These are phyloP conservation scores for Callithrix jacchus DNA, from an alignment of 2,113 vertebrate genomes.

Conservation along the genomic window DNA sequence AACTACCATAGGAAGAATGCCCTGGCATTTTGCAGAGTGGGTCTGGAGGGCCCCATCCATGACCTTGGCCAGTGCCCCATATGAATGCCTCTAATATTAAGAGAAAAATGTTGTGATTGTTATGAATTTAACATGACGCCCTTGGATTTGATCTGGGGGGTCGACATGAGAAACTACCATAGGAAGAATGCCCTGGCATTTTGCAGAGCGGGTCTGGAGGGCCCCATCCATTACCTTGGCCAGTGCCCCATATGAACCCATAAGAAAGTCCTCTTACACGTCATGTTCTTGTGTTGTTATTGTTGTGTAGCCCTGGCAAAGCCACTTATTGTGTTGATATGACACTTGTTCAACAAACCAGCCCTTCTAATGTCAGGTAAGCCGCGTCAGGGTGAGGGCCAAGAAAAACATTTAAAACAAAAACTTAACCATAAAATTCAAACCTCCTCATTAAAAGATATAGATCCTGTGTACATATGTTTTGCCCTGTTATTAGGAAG, in stretches of 20 bases:
- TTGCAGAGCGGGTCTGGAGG: not conserved
- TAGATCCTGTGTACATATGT: not conserved
- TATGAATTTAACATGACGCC: not conserved
- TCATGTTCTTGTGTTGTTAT: not conserved
- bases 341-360: not conserved
- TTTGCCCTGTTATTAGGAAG: constrained; percentile 32
- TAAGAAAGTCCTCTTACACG: not conserved
- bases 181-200: not conserved
- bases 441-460: not conserved
- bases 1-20: not conserved
- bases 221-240: not conserved
- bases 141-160: not conserved
- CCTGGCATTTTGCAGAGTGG: not conserved
- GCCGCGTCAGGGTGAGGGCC: not conserved
- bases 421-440: not conserved
- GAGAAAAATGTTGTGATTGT: not conserved
- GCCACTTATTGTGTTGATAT: not conserved
- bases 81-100: not conserved
- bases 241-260: not conserved
- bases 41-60: not conserved
- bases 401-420: constrained; percentile 49
- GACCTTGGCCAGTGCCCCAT: not conserved
- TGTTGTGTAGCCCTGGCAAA: not conserved
- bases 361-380: not conserved
- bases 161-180: not conserved